Percentiles rank a stretch among this genome's conserved stretches.
These are phyloP conservation scores for Ptychadena robeensis DNA, from an alignment of 2,797 vertebrate genomes.

Conservation along the genomic window DNA sequence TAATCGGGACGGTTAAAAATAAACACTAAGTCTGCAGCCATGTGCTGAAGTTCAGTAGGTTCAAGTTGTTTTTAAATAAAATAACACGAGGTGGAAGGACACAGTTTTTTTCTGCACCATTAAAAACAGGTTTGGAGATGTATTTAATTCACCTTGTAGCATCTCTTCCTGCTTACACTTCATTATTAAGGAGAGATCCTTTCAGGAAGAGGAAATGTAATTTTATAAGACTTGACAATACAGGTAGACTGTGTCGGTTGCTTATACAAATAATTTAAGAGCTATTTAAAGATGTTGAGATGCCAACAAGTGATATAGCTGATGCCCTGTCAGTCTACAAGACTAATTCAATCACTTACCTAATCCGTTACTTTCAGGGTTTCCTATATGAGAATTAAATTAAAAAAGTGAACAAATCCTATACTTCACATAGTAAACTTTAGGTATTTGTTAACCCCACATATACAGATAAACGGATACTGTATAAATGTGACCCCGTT, in stretches of 20 bases:
- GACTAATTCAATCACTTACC: no score
- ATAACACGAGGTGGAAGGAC: constrained; percentile 47
- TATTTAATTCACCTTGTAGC: constrained; percentile 38
- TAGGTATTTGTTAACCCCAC: no score
- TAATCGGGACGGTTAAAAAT: constrained; percentile 65
- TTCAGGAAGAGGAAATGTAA: constrained; percentile 16
- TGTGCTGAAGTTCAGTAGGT: constrained; percentile 58
- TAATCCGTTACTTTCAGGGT: constrained; percentile 28
- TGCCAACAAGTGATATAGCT: background rate
- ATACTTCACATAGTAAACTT: no score
- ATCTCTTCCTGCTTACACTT: constrained; percentile 46
- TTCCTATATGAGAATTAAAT: no score
- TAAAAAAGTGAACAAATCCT: no score
- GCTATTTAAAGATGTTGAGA: background rate
- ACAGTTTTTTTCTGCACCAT: constrained; percentile 49
- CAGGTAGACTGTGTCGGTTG: background rate
- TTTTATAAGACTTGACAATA: constrained; percentile 3
- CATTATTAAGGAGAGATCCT: background rate
- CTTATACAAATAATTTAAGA: background rate
- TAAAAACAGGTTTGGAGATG: constrained; percentile 46
- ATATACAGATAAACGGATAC: no score
- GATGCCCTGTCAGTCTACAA: no score
- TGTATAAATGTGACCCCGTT: no score
- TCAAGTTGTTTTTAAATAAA: constrained; percentile 59
- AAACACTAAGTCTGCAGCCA: constrained; percentile 64